These are phyloP conservation scores for Intellagama lesueurii DNA, from an alignment of 2,797 vertebrate genomes.

Conservation along the genomic window DNA sequence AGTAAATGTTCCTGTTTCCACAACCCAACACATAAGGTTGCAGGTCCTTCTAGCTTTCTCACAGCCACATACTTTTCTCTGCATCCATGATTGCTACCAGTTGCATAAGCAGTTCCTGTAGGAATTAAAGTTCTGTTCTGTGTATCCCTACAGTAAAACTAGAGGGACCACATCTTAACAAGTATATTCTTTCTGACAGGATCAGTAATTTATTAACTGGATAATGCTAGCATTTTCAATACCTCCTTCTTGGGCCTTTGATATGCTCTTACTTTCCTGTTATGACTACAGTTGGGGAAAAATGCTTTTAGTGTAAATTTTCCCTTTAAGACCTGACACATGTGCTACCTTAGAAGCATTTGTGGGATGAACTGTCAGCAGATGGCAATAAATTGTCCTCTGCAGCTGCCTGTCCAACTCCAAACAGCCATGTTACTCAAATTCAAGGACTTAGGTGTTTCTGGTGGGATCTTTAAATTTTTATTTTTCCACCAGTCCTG, in stretches of 20 bases:
- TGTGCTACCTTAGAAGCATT: neutral
- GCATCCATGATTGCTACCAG: conserved; percentile 68
- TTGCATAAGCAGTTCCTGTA: conserved; percentile 82
- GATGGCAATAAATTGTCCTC: neutral
- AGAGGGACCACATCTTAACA: conserved; percentile 1
- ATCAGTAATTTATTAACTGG: conserved; percentile 27
- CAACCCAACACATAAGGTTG: neutral
- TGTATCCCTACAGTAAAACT: conserved; percentile 68
- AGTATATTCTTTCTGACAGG: conserved; percentile 37
- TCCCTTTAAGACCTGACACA: neutral
- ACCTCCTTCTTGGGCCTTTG: conserved; percentile 18
- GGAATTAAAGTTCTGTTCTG: conserved; percentile 68
- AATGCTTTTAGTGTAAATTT: neutral
- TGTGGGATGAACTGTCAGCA: neutral
- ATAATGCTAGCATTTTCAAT: conserved; percentile 13
- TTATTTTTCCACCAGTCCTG: neutral
- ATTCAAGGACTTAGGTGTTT: neutral
- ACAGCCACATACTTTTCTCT: neutral
- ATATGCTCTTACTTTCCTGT: conserved; percentile 29
- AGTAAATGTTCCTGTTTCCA: neutral
- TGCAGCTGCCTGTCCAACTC: neutral
- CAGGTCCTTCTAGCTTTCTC: neutral
- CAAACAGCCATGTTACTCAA: neutral
- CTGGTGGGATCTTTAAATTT: neutral
- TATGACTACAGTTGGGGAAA: neutral